phyloP scores from a whole-genome alignment of 1,140 invertebrate species.

The Sycophaga agraensis region DNA sequence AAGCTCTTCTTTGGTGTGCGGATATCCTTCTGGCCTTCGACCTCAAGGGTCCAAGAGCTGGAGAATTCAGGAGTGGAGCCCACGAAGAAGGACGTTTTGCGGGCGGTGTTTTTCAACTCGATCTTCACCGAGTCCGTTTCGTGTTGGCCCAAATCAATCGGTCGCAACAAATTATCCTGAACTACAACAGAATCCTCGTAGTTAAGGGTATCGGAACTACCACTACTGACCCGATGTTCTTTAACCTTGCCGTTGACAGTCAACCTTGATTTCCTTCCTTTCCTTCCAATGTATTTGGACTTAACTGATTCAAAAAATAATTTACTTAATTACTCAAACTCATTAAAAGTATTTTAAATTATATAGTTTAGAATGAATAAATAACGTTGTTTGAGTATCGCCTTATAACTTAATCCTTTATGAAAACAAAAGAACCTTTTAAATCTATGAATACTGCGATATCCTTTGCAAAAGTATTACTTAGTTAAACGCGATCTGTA shows the following conservation, averaged over 20 bases:
- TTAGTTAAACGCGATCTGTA: background rate
- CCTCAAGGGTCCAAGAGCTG: slow-evolving; percentile 39
- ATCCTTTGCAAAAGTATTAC: too few relatives aligned
- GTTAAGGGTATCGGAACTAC: slow-evolving; percentile 35
- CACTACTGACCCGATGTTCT: slow-evolving; percentile 13
- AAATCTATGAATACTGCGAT: too few relatives aligned
- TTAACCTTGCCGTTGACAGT: slow-evolving; percentile 21
- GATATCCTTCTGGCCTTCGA: slow-evolving; percentile 61
- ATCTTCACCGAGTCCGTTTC: slow-evolving; percentile 16
- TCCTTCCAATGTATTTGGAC: slow-evolving; percentile 19
- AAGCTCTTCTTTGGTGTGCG: slow-evolving; percentile 63
- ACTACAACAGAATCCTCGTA: slow-evolving; percentile 27
- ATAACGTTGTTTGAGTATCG: too few relatives aligned
- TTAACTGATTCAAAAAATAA: too few relatives aligned
- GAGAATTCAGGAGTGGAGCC: slow-evolving; percentile 47
- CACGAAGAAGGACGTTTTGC: slow-evolving; percentile 33
- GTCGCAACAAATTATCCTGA: background rate
- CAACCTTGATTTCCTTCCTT: slow-evolving; percentile 1
- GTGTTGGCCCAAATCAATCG: background rate
- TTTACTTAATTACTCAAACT: too few relatives aligned
- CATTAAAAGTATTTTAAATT: too few relatives aligned
- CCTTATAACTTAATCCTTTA: too few relatives aligned
- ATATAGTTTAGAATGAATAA: too few relatives aligned
- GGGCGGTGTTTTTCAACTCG: slow-evolving; percentile 11
- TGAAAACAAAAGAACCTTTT: too few relatives aligned